Base-by-base conservation (phyloP, 2,797 vertebrate species). In the Vipera ursinii region DNA sequence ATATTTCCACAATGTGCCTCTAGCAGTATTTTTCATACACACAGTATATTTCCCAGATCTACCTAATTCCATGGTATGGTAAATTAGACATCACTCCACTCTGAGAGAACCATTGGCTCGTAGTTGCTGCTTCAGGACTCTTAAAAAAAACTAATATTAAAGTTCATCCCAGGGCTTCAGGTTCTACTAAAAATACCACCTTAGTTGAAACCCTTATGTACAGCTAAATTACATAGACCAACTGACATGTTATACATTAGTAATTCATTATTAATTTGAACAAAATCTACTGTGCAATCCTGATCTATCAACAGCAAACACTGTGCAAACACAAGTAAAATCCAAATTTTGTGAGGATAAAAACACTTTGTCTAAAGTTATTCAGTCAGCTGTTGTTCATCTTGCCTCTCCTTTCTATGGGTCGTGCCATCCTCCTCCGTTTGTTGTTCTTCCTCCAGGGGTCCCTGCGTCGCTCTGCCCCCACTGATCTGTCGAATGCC, bases 11-110 rank as follows among this genome's bases (percentile, higher is more conserved):
- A 90, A 14, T 3, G 32, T 88, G 57, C 91, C 28, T 24, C 73
- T 86, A 28, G 92, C 69, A 88, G 12, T 51, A 86, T 59, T 89
- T 89, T 24, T 89, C 48, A 88, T 93, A 82, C 32, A 91, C 24
- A 32, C 44, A 61, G 63, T 32, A 51, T 15, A 88, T 51, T 53
- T 93, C 57, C 32, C 48, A 85, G 48, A 88, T 82, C 89, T 78
- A 90, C 88, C 89, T 57, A 88, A 82, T 82, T 88, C 44, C 87
- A 20, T 85, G 57, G 61, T 60, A 24, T 61, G 28, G 59, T 59
- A 90, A 90, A 78, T 56, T 65, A 59, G 53, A 51, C 26, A 32
- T 7, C 17, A 51, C 13, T 26, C 28, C 26, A 57, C 12, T 28
- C 55, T 22, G 20, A 53, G 63, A 51, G 63, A 56, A 73, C 28